These are phyloP conservation scores for Cistogaster globosa DNA, from an alignment of 2,888 invertebrate genomes.

Conservation along the genomic window DNA sequence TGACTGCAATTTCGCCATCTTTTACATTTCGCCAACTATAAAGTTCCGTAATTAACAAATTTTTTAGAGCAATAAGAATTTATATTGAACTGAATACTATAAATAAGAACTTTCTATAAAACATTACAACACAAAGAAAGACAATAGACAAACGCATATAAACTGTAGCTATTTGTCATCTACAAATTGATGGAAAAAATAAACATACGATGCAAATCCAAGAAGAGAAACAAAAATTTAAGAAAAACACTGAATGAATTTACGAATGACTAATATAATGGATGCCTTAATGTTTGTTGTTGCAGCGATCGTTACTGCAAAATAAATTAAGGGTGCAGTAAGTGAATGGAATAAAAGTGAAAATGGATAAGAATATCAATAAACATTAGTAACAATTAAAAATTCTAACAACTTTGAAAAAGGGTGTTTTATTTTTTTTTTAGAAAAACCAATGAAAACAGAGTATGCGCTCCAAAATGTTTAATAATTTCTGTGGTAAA, in stretches of 20 bases:
- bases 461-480: conserved; percentile 57
- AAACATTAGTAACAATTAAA: not conserved
- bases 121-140: too few relatives aligned
- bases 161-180: too few relatives aligned
- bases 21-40: too few relatives aligned
- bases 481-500: conserved; percentile 14
- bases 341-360: conserved; percentile 12
- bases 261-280: conserved; percentile 60
- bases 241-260: conserved; percentile 49
- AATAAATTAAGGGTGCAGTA: conserved; percentile 42
- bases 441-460: not conserved
- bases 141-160: too few relatives aligned
- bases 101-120: too few relatives aligned
- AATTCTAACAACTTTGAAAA: not conserved
- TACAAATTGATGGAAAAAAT: too few relatives aligned
- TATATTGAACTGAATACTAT: too few relatives aligned
- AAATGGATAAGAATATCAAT: conserved; percentile 4
- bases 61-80: too few relatives aligned
- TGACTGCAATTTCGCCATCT: too few relatives aligned
- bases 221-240: not conserved
- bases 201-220: too few relatives aligned
- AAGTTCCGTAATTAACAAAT: too few relatives aligned
- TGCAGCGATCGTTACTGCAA: conserved; percentile 7
- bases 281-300: conserved; percentile 8
- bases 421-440: conserved; percentile 20